Base-by-base conservation (phyloP, 2,888 invertebrate genomes). In the Tenthredo notha region DNA sequence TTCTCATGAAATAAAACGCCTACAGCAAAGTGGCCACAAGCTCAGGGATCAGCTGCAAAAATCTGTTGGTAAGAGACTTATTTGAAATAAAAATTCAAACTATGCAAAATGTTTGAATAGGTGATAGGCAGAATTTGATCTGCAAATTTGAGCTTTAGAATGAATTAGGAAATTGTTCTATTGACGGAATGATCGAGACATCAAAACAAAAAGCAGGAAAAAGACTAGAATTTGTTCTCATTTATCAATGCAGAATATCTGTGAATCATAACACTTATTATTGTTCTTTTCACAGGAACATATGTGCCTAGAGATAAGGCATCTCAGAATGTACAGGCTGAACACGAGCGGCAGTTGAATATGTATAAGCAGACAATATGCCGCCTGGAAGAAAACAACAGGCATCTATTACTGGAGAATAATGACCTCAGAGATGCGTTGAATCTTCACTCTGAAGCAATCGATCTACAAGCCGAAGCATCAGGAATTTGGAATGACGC, bases 331-430 rank as follows among this genome's bases (percentile, higher is more conserved):
- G 50, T 87, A 50, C 88, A 89, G 54, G 82, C 82, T 1, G 86
- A 89, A 21, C 87, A 87, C 25, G 88, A 88, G 47, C 88, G 89
- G 72, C 88, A 89, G 70, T 37, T 89, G n/a, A 85, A 75, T 37
- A 40, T 88, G 58, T 89, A 89, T 74, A 87, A 90, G 43, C 84
- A 90, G 84, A 90, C 89, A 25, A 89, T 91, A 86, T 80, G 86
- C 50, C 89, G 89, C n/a, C 86, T 91, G 40, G 89, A 90, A 29
- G 90, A 90, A 43, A 90, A 90, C 67, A 90, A 90, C 82, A 87
- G 88, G 21, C 85, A 87, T 40, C 89, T 90, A 88, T 67, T 90
- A 15, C 86, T 88, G 61, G 90, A 90, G 85, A 89, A 90, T 37
- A 87, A 88, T 78, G 87, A 88, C 25, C 83, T 90, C 18, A 88